A percentile compares a stretch with the other conserved stretches of the same genome.
Evolutionary conservation across 1,140 invertebrate genomes (phyloP).

Genomic region (Venturia canescens): DNA sequence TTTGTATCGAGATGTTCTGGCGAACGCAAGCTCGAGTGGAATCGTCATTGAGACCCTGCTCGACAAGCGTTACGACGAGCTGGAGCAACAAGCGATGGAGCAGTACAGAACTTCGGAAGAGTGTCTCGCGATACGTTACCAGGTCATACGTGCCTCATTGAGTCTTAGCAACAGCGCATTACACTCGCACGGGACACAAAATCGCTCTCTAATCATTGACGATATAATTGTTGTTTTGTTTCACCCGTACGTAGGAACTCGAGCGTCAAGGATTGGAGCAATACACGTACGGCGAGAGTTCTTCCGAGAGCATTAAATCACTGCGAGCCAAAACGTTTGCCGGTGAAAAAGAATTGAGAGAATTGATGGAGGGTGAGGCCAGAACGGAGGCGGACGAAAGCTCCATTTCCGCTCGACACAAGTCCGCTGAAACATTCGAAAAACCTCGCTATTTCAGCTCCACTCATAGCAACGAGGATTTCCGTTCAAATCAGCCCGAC

Average conservation of each 20-base stretch:
- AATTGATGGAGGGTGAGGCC: neutral
- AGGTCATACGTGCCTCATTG: constrained; percentile 57
- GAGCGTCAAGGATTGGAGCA: constrained; percentile 71
- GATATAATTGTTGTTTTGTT: neutral
- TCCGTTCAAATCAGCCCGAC: constrained; percentile 38
- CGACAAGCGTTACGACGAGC: constrained; percentile 64
- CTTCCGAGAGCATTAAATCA: constrained; percentile 20
- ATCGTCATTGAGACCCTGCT: constrained; percentile 43
- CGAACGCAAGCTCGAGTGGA: constrained; percentile 51
- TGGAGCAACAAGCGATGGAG: constrained; percentile 72
- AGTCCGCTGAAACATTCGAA: constrained; percentile 57
- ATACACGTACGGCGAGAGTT: constrained; percentile 60
- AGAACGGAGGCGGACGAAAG: neutral
- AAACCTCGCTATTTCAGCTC: constrained; percentile 41
- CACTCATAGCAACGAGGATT: neutral
- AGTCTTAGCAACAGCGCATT: neutral
- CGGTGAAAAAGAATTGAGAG: neutral
- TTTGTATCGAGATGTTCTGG: constrained; percentile 65
- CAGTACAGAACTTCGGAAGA: constrained; percentile 72
- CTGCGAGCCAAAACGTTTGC: neutral
- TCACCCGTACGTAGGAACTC: constrained; percentile 62
- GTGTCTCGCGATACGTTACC: constrained; percentile 68
- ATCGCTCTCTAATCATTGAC: neutral
- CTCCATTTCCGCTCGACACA: neutral
- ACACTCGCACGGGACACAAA: too few relatives aligned